A percentile compares a stretch with the other conserved stretches of the same genome.
These are phyloP conservation scores for Erythrolamprus reginae DNA, from an alignment of 2,113 vertebrate species.

Conservation along the genomic window DNA sequence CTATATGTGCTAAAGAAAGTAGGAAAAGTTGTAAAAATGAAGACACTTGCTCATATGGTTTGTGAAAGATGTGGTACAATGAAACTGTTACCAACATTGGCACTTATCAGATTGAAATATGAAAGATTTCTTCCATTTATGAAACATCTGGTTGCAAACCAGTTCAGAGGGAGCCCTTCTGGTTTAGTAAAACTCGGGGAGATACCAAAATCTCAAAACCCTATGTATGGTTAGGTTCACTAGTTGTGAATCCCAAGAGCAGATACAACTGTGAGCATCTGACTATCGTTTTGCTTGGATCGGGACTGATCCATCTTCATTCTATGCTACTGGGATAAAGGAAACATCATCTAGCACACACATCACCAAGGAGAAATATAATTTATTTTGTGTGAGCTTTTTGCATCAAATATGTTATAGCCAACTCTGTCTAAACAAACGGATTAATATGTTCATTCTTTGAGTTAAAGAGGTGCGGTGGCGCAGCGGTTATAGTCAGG, in stretches of 20 bases:
- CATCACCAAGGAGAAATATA: background rate
- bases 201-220: background rate
- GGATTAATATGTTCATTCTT: background rate
- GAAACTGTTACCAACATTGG: background rate
- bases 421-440: background rate
- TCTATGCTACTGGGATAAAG: background rate
- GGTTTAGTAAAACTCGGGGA: background rate
- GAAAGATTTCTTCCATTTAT: background rate
- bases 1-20: background rate
- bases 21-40: background rate
- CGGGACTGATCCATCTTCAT: background rate
- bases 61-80: background rate
- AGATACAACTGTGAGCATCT: background rate
- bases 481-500: too few relatives aligned
- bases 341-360: background rate
- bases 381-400: background rate
- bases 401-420: background rate
- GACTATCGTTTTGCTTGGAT: background rate
- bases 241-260: background rate
- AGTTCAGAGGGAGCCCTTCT: background rate
- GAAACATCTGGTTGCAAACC: background rate
- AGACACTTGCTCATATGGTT: background rate
- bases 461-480: too few relatives aligned
- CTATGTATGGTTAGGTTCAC: background rate
- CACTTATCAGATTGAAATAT: background rate